Base-by-base conservation (phyloP, 2,888 invertebrate genomes). In the Dorcus parallelipipedus region DNA sequence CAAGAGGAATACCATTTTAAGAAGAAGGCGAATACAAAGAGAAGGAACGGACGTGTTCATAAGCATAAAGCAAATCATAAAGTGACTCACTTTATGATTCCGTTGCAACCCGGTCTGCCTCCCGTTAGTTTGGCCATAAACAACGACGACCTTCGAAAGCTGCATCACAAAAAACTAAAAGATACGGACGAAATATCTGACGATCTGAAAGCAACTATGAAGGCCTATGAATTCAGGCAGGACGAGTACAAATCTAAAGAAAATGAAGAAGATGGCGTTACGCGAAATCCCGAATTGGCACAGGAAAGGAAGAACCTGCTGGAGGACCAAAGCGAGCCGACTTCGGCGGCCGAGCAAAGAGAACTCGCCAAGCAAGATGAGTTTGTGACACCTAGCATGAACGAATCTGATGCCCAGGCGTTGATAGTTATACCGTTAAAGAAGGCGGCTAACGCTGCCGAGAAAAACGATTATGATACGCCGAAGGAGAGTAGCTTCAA, bases 291-390 rank as follows among this genome's bases (percentile, higher is more conserved):
- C 39, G 48, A 52, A 6, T 23, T 55, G 9, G 45, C 49, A 6
- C 55, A 59, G 38, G 49, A 59, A 42, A 62, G 60, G 23, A 60
- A 64, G 49, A 68, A 64, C 56, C 52, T 56, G n/a, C 51, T 70
- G 1, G 65, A 67, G 58, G 70, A 71, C 56, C 62, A 66, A 51
- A 68, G 67, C 3, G 67, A 68, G 51, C 70, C 70, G 3, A 71
- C 70, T 20, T 71, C 70, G 3, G 70, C 70, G 4, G 64, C 66
- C 4, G 70, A 71, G 50, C 70, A 71, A 53, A 50, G 66, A 38
- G 64, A 67, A 62, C 55, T 70, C n/a, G 67, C 64, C 1, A 54
- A 53, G 38, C 58, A 60, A 10, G 60, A 56, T 43, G 10, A 43
- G 41, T 57, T 40, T 14, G 47, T 49, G 9, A 63, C 63, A 3